Percentiles rank a stretch among this genome's conserved stretches.
Evolutionary conservation across 2,888 invertebrate species (phyloP).

Genomic region (Dasysyrphus albostriatus): DNA sequence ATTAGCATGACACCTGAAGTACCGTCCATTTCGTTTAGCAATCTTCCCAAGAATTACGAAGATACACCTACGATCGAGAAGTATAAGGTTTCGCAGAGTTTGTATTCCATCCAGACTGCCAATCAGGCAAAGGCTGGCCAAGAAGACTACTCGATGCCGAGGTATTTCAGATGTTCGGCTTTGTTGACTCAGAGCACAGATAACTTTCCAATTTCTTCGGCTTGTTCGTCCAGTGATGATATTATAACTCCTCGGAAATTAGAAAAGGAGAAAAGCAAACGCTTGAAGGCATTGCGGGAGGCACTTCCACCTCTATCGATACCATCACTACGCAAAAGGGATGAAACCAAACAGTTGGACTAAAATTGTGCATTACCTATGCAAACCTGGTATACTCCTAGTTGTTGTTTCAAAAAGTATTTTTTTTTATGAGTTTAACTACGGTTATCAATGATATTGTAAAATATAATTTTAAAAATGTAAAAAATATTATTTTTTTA

Average conservation of each 20-base stretch:
- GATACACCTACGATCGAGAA: slow-evolving; percentile 84
- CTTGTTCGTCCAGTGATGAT: slow-evolving; percentile 78
- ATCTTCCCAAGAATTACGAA: slow-evolving; percentile 83
- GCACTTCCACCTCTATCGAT: slow-evolving; percentile 83
- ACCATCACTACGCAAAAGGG: slow-evolving; percentile 79
- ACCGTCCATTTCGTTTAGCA: slow-evolving; percentile 83
- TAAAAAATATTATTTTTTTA: neutral
- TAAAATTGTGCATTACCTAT: slow-evolving; percentile 13
- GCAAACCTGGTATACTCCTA: neutral
- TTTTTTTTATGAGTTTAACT: slow-evolving; percentile 24
- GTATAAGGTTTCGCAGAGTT: slow-evolving; percentile 83
- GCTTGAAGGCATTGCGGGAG: slow-evolving; percentile 82
- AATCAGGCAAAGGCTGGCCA: slow-evolving; percentile 84
- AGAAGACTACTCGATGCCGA: slow-evolving; percentile 87
- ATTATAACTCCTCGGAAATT: slow-evolving; percentile 78
- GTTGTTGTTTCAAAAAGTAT: slow-evolving; percentile 3
- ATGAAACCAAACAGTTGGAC: slow-evolving; percentile 74
- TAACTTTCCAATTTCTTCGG: slow-evolving; percentile 77
- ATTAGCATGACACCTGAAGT: slow-evolving; percentile 84
- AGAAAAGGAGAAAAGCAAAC: slow-evolving; percentile 82
- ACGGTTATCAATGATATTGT: slow-evolving; percentile 19
- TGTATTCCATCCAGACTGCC: slow-evolving; percentile 85
- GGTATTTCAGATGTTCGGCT: slow-evolving; percentile 85
- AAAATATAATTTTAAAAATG: slow-evolving; percentile 16
- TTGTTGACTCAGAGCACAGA: slow-evolving; percentile 82